Conservation (phyloP, 1,140 invertebrate species). For the Magallana angulata region DNA sequence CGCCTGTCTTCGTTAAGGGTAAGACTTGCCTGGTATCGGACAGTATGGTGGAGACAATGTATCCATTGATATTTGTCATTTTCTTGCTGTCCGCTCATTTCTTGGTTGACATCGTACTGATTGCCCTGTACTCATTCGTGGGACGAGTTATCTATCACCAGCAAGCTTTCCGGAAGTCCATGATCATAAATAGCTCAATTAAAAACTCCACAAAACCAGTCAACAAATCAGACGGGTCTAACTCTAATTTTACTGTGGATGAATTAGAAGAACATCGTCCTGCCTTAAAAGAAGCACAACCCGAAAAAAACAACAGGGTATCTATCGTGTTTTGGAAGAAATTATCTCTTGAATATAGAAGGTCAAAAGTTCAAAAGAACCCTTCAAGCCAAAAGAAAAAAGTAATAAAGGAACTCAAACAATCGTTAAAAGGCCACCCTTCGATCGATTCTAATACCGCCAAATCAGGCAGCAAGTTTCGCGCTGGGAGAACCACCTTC, state of each 20-base stretch:
- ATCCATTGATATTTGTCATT: slow-evolving; percentile 47
- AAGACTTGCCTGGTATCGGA: slow-evolving; percentile 53
- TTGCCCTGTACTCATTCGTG: slow-evolving; percentile 46
- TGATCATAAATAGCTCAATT: neutral
- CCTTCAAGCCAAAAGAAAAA: neutral
- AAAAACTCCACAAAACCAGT: neutral
- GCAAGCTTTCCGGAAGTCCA: slow-evolving; percentile 36
- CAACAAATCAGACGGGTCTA: slow-evolving; percentile 39
- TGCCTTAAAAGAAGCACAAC: neutral
- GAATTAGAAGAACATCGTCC: slow-evolving; percentile 37
- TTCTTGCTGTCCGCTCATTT: slow-evolving; percentile 51
- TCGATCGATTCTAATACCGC: slow-evolving; percentile 25
- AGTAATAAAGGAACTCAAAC: slow-evolving; percentile 35
- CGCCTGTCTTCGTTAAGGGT: slow-evolving; percentile 11
- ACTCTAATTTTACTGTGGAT: slow-evolving; percentile 49
- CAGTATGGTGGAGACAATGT: slow-evolving; percentile 32
- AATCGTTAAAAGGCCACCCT: slow-evolving; percentile 25
- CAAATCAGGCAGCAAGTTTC: slow-evolving; percentile 2
- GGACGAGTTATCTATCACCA: slow-evolving; percentile 42
- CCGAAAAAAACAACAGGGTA: neutral
- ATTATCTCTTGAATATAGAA: slow-evolving; percentile 35
- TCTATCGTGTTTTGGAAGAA: slow-evolving; percentile 49
- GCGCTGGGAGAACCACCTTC: slow-evolving; percentile 52
- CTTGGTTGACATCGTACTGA: slow-evolving; percentile 39
- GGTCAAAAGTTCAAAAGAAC: slow-evolving; percentile 8